Percentiles rank a stretch among this genome's conserved stretches.
Evolutionary conservation across 2,797 vertebrate species (phyloP).

Genomic region (Crax fasciolata): DNA sequence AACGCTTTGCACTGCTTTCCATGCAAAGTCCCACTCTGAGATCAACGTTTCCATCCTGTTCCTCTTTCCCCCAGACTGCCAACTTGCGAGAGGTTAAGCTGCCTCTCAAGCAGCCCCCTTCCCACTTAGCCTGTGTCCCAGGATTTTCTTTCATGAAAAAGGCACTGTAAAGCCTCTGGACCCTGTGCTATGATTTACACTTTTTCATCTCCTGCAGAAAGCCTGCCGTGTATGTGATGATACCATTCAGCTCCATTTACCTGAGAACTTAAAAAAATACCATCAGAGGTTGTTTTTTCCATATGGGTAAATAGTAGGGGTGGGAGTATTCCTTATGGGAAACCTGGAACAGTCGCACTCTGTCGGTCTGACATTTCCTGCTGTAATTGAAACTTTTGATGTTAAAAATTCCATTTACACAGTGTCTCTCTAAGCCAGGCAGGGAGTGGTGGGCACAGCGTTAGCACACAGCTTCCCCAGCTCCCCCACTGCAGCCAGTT

Average conservation of each 20-base stretch:
- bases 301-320: constrained; percentile 64
- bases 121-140: background rate
- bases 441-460: background rate
- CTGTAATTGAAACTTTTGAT: constrained; percentile 71
- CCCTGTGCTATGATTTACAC: constrained; percentile 40
- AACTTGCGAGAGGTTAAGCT: constrained; percentile 33
- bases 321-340: constrained; percentile 67
- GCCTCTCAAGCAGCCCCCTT: background rate
- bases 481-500: background rate
- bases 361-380: constrained; percentile 74
- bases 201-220: constrained; percentile 65
- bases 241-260: constrained; percentile 72
- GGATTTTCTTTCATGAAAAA: constrained; percentile 39
- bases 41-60: background rate
- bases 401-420: constrained; percentile 64
- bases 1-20: background rate
- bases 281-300: constrained; percentile 37
- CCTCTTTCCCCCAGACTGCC: background rate
- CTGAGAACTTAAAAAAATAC: constrained; percentile 71
- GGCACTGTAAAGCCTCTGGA: constrained; percentile 54
- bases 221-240: constrained; percentile 52
- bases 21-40: background rate
- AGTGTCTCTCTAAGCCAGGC: constrained; percentile 52
- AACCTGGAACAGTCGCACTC: constrained; percentile 66
- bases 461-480: background rate